Evolutionary conservation across 2,113 vertebrate species (phyloP).

Genomic region (Zosterops japonicus): DNA sequence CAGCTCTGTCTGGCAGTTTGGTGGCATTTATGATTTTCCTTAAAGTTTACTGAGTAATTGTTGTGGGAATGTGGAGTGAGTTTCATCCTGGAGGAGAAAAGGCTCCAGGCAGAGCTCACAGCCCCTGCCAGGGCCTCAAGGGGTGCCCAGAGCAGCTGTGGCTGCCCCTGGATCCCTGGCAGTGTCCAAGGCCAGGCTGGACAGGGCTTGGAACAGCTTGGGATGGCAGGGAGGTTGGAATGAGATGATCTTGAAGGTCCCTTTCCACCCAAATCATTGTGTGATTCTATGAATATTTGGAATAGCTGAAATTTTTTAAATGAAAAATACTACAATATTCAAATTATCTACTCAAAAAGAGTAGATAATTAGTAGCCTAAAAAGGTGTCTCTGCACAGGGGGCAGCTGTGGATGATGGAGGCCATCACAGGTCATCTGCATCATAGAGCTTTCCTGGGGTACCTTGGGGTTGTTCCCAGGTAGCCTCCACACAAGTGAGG

Average conservation of each 20-base stretch:
- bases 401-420: not conserved
- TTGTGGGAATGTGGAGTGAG: not conserved
- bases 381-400: not conserved
- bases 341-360: not conserved
- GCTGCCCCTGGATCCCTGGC: not conserved
- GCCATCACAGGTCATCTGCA: accelerated
- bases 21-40: not conserved
- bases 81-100: not conserved
- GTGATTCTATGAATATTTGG: accelerated
- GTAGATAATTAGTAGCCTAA: not conserved
- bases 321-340: not conserved
- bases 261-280: not conserved
- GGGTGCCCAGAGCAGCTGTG: not conserved
- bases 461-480: not conserved
- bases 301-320: not conserved
- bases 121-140: not conserved
- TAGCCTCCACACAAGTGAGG: not conserved
- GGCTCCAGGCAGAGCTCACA: accelerated
- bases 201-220: accelerated
- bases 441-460: accelerated
- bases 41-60: not conserved
- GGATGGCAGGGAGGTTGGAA: not conserved
- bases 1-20: not conserved
- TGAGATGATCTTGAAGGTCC: not conserved
- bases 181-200: not conserved